Evolutionary conservation across 2,888 invertebrate species (phyloP).

Genomic region (Eristalis intricaria): DNA sequence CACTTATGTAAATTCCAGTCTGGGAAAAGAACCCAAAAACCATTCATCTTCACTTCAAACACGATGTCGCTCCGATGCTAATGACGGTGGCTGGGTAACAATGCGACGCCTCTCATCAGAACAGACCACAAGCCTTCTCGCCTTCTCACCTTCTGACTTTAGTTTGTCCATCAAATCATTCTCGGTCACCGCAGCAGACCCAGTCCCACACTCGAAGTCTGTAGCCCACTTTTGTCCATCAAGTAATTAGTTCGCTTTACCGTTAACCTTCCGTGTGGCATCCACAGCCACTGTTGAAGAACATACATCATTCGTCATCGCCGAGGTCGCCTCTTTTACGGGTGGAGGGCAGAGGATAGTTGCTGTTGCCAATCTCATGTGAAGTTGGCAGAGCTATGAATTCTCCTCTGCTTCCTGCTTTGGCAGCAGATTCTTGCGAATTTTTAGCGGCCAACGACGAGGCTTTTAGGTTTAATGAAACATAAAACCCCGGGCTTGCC

Average conservation of each 20-base stretch:
- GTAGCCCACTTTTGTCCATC: constrained; percentile 51
- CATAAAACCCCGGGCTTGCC: constrained; percentile 23
- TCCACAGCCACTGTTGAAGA: too few species aligned
- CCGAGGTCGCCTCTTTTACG: neutral
- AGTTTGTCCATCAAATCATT: constrained; percentile 7
- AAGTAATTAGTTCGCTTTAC: constrained; percentile 62
- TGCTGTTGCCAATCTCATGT: constrained; percentile 38
- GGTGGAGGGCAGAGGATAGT: neutral
- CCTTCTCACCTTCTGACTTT: neutral
- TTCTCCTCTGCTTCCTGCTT: constrained; percentile 5
- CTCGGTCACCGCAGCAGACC: constrained; percentile 27
- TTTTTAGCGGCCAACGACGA: neutral
- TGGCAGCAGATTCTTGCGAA: neutral
- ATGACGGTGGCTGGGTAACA: neutral
- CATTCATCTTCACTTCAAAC: neutral
- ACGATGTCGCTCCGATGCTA: neutral
- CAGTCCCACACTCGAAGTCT: constrained; percentile 21
- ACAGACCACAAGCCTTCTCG: neutral
- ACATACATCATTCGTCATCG: too few species aligned
- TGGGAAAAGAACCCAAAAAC: neutral
- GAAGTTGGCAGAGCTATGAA: constrained; percentile 9
- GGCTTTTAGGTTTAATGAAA: constrained; percentile 50
- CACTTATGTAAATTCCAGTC: neutral
- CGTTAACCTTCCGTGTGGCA: constrained; percentile 34
- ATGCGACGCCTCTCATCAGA: neutral